Percentiles rank a stretch among this genome's conserved stretches.
Evolutionary conservation across 2,113 vertebrate species (phyloP).

Genomic region (Platycercus adscitus): DNA sequence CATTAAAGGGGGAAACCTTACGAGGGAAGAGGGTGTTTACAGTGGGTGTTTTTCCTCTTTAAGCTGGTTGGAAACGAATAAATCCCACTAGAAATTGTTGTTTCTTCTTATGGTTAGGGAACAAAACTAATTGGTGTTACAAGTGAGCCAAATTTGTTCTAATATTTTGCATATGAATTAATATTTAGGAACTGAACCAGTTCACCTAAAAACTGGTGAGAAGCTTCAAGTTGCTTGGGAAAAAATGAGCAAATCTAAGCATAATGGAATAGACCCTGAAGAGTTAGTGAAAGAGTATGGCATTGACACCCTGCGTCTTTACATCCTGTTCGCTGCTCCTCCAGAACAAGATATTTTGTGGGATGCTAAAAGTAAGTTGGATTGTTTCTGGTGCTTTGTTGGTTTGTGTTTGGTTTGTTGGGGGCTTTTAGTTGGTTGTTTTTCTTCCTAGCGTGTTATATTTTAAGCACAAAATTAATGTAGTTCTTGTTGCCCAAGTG

Average conservation of each 20-base stretch:
- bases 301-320: conserved; percentile 90
- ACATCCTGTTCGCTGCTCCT: conserved; percentile 89
- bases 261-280: conserved; percentile 92
- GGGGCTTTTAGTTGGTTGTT: not conserved
- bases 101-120: not conserved
- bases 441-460: not conserved
- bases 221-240: conserved; percentile 87
- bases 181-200: conserved; percentile 78
- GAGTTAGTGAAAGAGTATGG: conserved; percentile 87
- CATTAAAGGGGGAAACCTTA: not conserved
- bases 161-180: not conserved
- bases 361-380: conserved; percentile 89
- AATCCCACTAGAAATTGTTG: not conserved
- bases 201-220: conserved; percentile 72
- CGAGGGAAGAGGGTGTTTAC: not conserved
- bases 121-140: not conserved
- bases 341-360: conserved; percentile 96
- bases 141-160: not conserved
- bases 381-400: not conserved
- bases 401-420: not conserved
- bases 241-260: conserved; percentile 99
- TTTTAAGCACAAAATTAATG: not conserved
- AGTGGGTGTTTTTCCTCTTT: not conserved
- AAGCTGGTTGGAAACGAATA: not conserved
- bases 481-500: not conserved